A percentile compares a stretch with the other conserved stretches of the same genome.
These are phyloP conservation scores for Eclectus roratus DNA, from an alignment of 2,113 vertebrate species.

Conservation along the genomic window DNA sequence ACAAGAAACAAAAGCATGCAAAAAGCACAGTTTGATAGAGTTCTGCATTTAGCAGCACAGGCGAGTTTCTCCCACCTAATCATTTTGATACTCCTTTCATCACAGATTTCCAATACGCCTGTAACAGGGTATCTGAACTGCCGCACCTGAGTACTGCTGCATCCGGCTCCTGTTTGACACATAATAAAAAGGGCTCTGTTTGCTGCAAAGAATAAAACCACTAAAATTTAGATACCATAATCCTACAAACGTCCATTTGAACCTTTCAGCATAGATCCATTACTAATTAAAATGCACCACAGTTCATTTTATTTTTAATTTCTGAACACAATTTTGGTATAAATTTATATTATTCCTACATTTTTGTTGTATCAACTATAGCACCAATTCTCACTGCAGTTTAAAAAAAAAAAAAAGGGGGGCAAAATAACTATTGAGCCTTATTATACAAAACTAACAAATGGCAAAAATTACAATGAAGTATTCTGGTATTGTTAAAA, in stretches of 20 bases:
- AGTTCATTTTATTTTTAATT: neutral
- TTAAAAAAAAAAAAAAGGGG: neutral
- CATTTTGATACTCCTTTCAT: neutral
- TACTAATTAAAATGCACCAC: neutral
- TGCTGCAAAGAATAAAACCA: neutral
- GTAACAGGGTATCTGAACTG: neutral
- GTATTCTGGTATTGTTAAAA: neutral
- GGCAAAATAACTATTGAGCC: neutral
- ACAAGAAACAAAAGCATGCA: neutral
- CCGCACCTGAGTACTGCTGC: neutral
- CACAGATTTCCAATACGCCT: neutral
- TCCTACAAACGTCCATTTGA: neutral
- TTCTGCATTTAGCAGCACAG: neutral
- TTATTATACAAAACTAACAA: neutral
- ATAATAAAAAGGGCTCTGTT: neutral
- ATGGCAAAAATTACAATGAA: neutral
- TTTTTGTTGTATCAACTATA: neutral
- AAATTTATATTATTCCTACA: neutral
- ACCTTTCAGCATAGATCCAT: neutral
- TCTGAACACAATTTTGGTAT: neutral
- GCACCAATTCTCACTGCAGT: neutral
- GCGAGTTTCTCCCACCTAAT: neutral
- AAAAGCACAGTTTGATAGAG: neutral
- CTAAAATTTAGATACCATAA: neutral
- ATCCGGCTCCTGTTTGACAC: neutral